Evolutionary conservation across 2,113 vertebrate genomes (phyloP).

Genomic region (Mandrillus leucophaeus): DNA sequence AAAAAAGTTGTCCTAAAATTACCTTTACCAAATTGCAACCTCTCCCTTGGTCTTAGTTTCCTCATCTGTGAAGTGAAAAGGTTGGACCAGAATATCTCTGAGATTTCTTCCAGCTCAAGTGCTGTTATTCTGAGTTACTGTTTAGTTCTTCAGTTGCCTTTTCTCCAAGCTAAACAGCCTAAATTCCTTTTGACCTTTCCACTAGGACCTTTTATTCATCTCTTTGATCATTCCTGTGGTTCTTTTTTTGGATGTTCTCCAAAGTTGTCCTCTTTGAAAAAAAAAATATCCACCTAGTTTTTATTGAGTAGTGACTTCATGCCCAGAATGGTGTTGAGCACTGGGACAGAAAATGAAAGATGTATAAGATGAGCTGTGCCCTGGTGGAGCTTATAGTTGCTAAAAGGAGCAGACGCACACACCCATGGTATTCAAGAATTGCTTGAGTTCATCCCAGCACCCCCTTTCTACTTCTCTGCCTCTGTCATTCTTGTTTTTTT

Average conservation of each 20-base stretch:
- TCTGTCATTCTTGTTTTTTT: not conserved
- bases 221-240: conserved; percentile 74
- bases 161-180: conserved; percentile 75
- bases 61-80: conserved; percentile 67
- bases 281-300: conserved; percentile 51
- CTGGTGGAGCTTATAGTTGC: conserved; percentile 55
- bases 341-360: conserved; percentile 51
- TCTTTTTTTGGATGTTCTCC: conserved; percentile 69
- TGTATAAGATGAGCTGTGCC: not conserved
- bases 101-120: conserved; percentile 65
- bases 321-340: conserved; percentile 57
- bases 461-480: fast-evolving
- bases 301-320: conserved; percentile 57
- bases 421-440: not conserved
- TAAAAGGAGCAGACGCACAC: not conserved
- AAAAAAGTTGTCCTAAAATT: conserved; percentile 1
- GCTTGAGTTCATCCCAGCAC: not conserved
- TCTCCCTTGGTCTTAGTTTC: conserved; percentile 67
- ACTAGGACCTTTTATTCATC: conserved; percentile 75
- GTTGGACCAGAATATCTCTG: conserved; percentile 46
- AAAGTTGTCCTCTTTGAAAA: conserved; percentile 63
- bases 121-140: conserved; percentile 71
- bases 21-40: conserved; percentile 26
- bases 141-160: conserved; percentile 70
- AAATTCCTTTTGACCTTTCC: conserved; percentile 75